Evolutionary conservation across 2,797 vertebrate species (phyloP), one percentile per base, ranked within the genome.

Genomic region (Arnoldichthys spilopterus): DNA sequence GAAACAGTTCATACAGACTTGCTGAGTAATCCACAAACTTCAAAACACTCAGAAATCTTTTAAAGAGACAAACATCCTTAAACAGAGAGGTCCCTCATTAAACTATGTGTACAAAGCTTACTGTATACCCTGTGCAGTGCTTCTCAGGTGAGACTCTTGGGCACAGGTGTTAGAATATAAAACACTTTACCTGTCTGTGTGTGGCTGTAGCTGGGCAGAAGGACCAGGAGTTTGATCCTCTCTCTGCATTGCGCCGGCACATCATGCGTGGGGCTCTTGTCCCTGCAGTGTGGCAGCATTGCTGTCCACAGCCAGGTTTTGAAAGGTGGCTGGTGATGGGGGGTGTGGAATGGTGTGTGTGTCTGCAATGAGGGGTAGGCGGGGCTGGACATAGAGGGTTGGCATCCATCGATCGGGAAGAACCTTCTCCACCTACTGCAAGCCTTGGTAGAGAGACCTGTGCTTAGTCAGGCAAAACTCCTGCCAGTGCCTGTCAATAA

Each of bases 391-490:
- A 58, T 68, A 59, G 71, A 66, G 73, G 61, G 72, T 76, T 79
- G 74, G 81, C 78, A 78, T 67, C 47, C 53, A 83, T 85, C 43
- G 85, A 86, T 83, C 2, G 18, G 59, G 61, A 79, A 78, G 51
- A 76, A 78, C 71, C 37, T 79, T 76, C 77, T 71, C 77, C 66
- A 74, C 74, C 66, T 76, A 63, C 66, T 74, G 68, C 59, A 74
- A 72, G 15, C 78, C 59, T 63, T 40, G 64, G 49, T 62, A 34
- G 56, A 66, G 64, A 83, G 81, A 77, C 73, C 81, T 77, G 67
- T 82, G 85, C 83, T 86, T 83, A 82, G 76, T 84, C 82, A 80
- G 78, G 79, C 68, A 83, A 82, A 84, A 83, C 76, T 63, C 69
- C 69, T 74, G 76, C 76, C 74, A 84, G 81, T 51, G 71, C 62